Evolutionary conservation across 2,113 vertebrate genomes (phyloP).

Genomic region (Steatornis caripensis): DNA sequence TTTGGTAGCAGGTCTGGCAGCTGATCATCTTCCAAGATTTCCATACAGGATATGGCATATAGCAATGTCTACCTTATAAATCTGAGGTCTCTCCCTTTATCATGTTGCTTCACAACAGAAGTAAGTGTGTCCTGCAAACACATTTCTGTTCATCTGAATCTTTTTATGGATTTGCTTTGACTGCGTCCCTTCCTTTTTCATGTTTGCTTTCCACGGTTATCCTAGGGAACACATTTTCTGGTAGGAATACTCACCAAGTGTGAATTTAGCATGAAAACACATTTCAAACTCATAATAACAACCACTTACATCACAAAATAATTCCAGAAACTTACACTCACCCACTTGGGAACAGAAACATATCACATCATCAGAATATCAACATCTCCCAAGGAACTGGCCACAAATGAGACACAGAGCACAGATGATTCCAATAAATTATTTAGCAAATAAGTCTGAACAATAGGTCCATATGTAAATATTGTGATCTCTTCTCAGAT

Average conservation of each 20-base stretch:
- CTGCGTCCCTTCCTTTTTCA: slow-evolving; percentile 6
- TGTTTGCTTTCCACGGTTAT: slow-evolving; percentile 55
- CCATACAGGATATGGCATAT: background rate
- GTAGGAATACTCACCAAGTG: slow-evolving; percentile 47
- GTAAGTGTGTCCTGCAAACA: background rate
- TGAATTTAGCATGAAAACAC: slow-evolving; percentile 54
- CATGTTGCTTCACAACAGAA: background rate
- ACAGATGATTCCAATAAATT: slow-evolving; percentile 19
- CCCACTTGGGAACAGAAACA: slow-evolving; percentile 28
- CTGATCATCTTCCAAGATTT: background rate
- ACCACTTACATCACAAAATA: slow-evolving; percentile 25
- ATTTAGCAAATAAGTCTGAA: slow-evolving; percentile 29
- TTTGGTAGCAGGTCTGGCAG: background rate
- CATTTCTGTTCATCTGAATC: background rate
- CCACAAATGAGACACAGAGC: slow-evolving; percentile 1
- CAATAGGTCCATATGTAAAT: slow-evolving; percentile 25
- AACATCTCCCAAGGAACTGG: slow-evolving; percentile 4
- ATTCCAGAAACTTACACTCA: slow-evolving; percentile 49
- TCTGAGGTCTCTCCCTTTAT: background rate
- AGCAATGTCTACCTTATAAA: background rate
- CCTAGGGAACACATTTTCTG: slow-evolving; percentile 34
- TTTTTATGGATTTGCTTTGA: slow-evolving; percentile 39
- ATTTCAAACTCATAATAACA: slow-evolving; percentile 50
- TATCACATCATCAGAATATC: slow-evolving; percentile 32
- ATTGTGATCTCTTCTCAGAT: slow-evolving; percentile 11